Base-by-base conservation (phyloP, 2,888 invertebrate genomes). In the Drosophila meridiana region DNA sequence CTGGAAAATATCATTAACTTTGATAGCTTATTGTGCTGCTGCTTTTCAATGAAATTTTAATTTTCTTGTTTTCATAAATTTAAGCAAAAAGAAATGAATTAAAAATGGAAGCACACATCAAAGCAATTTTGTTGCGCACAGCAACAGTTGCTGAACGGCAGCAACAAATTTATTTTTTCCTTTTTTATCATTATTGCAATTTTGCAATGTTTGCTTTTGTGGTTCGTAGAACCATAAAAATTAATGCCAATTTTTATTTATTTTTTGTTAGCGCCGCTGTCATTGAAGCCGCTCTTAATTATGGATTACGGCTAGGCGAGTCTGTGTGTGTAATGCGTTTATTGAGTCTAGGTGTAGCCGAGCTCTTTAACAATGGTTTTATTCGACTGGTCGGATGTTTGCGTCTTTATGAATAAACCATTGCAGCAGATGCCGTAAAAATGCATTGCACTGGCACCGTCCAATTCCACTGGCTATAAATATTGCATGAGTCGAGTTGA, bases 381-480 rank as follows among this genome's bases (percentile, higher is more conserved):
- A 60, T 43, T 66, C 42, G 28, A 48, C n/a, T 43, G 52, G n/a
- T 30, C 48, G 32, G 63, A 55, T 55, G 50, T 52, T 20, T 52
- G 48, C 34, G 53, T 9, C 36, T n/a, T 38, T 55, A 64, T 80
- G 80, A 80, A 80, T 80, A 71, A 80, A 67, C 43, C 77, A 76
- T 76, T 80, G 68, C 65, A 65, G 68, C 76, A 52, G 50, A 34
- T 32, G 65, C 47, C 65, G 76, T 76, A 58, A 73, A 78, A 78
- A 78, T 78, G 78, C 78, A 78, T 80, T 76, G 69, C 80, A 64
- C 56, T 64, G 53, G 48, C 69, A 65, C 58, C 73, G 69, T 81
- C 70, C 78, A 68, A 70, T 75, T 59, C 69, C 69, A 63, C 42
- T 56, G 82, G 63, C 69, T 68, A 80, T 80, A 78, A 80, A 80